Evolutionary conservation across 2,888 invertebrate species (phyloP), one percentile per base, ranked within the genome.

Genomic region (Heliconius ismenius): DNA sequence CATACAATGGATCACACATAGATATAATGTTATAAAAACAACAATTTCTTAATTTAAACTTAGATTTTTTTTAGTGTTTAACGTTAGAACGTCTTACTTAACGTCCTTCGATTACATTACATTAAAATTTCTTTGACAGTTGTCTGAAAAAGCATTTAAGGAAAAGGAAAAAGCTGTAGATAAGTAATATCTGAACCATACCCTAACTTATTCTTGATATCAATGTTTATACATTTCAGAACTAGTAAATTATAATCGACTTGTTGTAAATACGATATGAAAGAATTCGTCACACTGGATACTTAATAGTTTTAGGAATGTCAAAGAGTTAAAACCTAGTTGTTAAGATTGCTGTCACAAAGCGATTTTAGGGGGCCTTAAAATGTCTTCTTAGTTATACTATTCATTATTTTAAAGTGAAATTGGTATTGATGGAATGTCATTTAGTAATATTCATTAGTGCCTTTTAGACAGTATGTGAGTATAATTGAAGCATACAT

Each of bases 251-350:
- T 49, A 18, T 49, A 49, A 6, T 49, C 49, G 4, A 49, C 15
- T 49, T 49, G 43, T 43, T 43, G 49, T 49, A 18, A 49, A 49
- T 67, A 39, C 9, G 43, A 67, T n/a, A 65, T n/a, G 15, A 65
- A 39, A 65, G 39, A 13, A 15, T n/a, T 65, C 15, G 7, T 58
- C 13, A 54, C 21, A 36, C 18, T 36, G 58, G 10, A 36, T 70
- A 70, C 54, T 70, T 70, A 58, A 70, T 70, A 70, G 70, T 58
- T 58, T 15, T 36, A 70, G 58, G 28, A n/a, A 24, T 32, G 58
- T 70, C 32, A 32, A 49, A 32, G 32, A 70, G n/a, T 54, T 32
- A 32, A 58, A 4, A 32, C 13, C n/a, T 39, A 39, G 13, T 67
- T 54, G 18, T 28, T 32, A 58, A 70, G 32, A 32, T n/a, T 58